A percentile compares a stretch with the other conserved stretches of the same genome.
Evolutionary conservation across 2,797 vertebrate genomes (phyloP).

Genomic region (Gila robusta): DNA sequence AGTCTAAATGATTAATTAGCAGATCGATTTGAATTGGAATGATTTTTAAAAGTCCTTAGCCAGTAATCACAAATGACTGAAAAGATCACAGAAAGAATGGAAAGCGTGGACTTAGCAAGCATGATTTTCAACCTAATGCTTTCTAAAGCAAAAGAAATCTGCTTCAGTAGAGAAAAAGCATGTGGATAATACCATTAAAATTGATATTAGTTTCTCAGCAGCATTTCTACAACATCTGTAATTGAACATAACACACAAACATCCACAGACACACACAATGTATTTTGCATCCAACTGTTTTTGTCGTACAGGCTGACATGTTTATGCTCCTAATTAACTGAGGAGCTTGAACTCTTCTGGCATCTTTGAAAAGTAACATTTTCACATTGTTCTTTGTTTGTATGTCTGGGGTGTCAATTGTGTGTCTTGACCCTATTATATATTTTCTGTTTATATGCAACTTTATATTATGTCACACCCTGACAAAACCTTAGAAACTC

Average conservation of each 20-base stretch:
- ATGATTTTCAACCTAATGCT: neutral
- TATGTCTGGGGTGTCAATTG: neutral
- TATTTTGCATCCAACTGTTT: constrained; percentile 9
- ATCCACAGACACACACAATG: constrained; percentile 3
- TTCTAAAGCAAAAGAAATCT: neutral
- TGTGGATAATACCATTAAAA: neutral
- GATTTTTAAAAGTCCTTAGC: neutral
- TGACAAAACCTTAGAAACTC: neutral
- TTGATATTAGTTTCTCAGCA: neutral
- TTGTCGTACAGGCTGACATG: neutral
- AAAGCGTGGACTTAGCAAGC: neutral
- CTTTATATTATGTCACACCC: neutral
- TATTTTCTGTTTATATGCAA: neutral
- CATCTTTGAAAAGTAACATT: neutral
- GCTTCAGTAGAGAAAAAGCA: neutral
- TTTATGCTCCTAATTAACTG: constrained; percentile 32
- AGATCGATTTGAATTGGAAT: neutral
- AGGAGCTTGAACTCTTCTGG: constrained; percentile 5
- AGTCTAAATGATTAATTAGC: neutral
- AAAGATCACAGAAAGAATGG: neutral
- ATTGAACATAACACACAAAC: constrained; percentile 13
- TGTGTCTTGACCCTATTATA: constrained; percentile 1
- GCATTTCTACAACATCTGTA: constrained; percentile 9
- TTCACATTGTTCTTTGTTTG: neutral
- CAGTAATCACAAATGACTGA: neutral